phyloP scores from a whole-genome alignment of 1,140 invertebrate genomes.

The Diachasmimorpha longicaudata region DNA sequence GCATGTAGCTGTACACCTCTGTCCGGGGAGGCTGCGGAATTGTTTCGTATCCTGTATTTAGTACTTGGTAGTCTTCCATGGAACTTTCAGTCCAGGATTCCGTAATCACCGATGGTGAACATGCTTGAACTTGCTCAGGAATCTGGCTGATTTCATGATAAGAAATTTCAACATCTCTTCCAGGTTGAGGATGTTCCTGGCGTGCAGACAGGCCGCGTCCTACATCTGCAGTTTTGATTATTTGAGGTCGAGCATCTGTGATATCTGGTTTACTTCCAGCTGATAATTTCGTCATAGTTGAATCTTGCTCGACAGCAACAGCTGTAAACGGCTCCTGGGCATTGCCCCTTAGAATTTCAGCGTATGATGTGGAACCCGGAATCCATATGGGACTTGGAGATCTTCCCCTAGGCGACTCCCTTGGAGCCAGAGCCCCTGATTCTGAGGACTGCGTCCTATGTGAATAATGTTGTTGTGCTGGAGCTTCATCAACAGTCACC shows the following conservation, averaged over 20 bases:
- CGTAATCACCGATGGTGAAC: background rate
- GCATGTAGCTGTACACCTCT: constrained; percentile 60
- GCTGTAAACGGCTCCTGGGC: constrained; percentile 36
- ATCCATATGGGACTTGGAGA: constrained; percentile 76
- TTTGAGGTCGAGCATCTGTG: background rate
- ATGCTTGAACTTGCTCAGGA: background rate
- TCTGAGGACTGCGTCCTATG: background rate
- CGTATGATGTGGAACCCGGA: constrained; percentile 76
- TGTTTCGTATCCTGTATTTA: constrained; percentile 28
- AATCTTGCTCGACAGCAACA: constrained; percentile 30
- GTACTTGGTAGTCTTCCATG: constrained; percentile 33
- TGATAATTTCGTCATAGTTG: constrained; percentile 19
- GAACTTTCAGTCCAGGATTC: constrained; percentile 26
- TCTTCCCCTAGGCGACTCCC: constrained; percentile 56
- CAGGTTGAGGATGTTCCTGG: background rate
- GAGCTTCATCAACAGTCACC: background rate
- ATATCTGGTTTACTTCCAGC: constrained; percentile 26
- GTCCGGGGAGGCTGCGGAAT: constrained; percentile 11
- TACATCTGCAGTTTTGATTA: background rate
- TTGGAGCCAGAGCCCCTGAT: background rate
- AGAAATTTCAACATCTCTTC: background rate
- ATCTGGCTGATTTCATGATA: background rate
- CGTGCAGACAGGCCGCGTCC: background rate
- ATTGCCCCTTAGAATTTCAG: constrained; percentile 74
- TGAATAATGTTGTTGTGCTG: background rate